Evolutionary conservation across 1,140 invertebrate species (phyloP).

Genomic region (Tetramorium parvispinum): DNA sequence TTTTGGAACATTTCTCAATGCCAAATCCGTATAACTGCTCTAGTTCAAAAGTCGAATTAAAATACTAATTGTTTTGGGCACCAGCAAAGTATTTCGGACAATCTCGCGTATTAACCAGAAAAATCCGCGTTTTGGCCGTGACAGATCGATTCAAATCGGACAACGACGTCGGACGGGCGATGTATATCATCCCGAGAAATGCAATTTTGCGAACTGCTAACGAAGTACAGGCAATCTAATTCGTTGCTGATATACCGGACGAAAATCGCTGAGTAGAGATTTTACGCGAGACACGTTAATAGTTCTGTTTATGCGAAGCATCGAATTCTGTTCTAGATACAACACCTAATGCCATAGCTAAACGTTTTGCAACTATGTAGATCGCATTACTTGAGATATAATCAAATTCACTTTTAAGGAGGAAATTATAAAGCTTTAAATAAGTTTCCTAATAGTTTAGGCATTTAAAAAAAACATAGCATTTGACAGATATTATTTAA

Average conservation of each 20-base stretch:
- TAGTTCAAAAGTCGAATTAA: slow-evolving; percentile 26
- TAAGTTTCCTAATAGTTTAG: background rate
- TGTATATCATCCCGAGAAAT: slow-evolving; percentile 59
- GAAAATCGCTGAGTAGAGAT: slow-evolving; percentile 55
- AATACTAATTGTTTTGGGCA: slow-evolving; percentile 38
- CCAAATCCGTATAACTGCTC: background rate
- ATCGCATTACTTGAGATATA: background rate
- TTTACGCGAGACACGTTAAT: slow-evolving; percentile 46
- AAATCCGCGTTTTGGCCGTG: background rate
- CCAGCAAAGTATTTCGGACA: background rate
- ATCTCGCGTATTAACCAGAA: background rate
- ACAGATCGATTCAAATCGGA: slow-evolving; percentile 39
- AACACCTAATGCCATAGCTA: background rate
- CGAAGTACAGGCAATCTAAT: slow-evolving; percentile 51
- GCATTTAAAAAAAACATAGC: background rate
- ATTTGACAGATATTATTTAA: background rate
- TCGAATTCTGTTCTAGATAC: background rate
- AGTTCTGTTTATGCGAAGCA: slow-evolving; percentile 39
- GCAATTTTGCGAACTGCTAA: slow-evolving; percentile 67
- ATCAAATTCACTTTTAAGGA: background rate
- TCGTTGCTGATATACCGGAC: background rate
- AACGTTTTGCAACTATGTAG: background rate
- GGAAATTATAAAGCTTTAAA: background rate
- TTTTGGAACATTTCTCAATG: background rate
- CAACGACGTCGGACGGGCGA: background rate